Conservation (phyloP, 1,140 invertebrate species). For the Venturia canescens region DNA sequence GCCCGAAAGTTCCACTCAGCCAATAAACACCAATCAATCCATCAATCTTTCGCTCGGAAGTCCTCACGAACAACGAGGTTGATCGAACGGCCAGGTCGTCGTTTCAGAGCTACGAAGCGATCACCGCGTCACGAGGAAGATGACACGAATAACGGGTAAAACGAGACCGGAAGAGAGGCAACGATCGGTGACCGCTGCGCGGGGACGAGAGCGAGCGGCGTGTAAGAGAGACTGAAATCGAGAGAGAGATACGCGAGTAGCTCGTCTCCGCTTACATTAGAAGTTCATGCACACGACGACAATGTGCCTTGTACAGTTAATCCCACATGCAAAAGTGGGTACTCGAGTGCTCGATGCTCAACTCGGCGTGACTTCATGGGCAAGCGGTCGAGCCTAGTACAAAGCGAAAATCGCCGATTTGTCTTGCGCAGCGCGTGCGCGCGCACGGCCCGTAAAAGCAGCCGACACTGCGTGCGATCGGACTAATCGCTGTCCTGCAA, state of each 20-base stretch:
- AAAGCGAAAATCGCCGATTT: constrained; percentile 30
- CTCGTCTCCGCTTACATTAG: constrained; percentile 20
- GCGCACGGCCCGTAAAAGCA: too few relatives aligned
- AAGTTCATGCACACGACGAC: constrained; percentile 23
- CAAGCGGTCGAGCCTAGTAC: not conserved
- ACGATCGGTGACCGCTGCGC: constrained; percentile 60
- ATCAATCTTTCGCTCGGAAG: too few relatives aligned
- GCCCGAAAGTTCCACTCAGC: too few relatives aligned
- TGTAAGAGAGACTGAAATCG: not conserved
- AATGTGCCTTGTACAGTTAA: not conserved
- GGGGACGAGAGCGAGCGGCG: constrained; percentile 38
- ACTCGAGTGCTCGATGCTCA: not conserved
- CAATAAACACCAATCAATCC: too few relatives aligned
- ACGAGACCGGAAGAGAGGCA: constrained; percentile 61
- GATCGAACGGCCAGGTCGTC: constrained; percentile 44
- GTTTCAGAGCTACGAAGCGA: constrained; percentile 58
- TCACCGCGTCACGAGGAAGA: constrained; percentile 49
- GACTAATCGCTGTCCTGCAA: constrained; percentile 27
- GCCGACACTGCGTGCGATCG: constrained; percentile 20
- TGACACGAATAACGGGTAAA: constrained; percentile 60
- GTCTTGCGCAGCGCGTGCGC: constrained; percentile 5
- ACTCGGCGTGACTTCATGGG: not conserved
- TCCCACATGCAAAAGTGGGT: not conserved
- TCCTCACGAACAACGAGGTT: too few relatives aligned
- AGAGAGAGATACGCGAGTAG: constrained; percentile 1